A percentile compares a stretch with the other conserved stretches of the same genome.
Evolutionary conservation across 2,113 vertebrate genomes (phyloP).

Genomic region (Sardina pilchardus): DNA sequence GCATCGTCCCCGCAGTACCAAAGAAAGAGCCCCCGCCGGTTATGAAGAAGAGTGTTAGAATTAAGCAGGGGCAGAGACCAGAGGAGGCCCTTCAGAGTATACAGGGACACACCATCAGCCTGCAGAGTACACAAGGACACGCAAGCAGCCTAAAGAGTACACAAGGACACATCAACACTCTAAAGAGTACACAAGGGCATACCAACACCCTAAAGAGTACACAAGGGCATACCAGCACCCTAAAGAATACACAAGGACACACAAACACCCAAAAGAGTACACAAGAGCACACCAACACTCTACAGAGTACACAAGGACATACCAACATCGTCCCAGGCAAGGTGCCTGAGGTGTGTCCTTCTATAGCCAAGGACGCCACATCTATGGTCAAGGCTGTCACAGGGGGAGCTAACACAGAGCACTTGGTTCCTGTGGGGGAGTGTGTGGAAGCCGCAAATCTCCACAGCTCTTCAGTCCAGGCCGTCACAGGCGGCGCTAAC

Average conservation of each 20-base stretch:
- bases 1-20: slow-evolving; percentile 18
- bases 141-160: background rate
- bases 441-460: slow-evolving; percentile 25
- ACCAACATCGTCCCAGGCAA: too few relatives aligned
- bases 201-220: too few relatives aligned
- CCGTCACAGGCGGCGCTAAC: background rate
- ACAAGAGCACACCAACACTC: too few relatives aligned
- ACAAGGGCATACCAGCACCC: too few relatives aligned
- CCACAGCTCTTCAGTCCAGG: slow-evolving; percentile 55
- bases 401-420: background rate
- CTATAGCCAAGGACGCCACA: background rate
- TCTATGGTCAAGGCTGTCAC: background rate
- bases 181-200: background rate
- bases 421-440: background rate
- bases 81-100: background rate
- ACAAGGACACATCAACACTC: background rate
- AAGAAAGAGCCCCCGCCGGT: slow-evolving; percentile 62
- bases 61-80: slow-evolving; percentile 40
- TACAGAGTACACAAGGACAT: too few relatives aligned
- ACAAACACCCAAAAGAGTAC: too few relatives aligned
- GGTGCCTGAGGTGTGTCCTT: background rate
- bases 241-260: too few relatives aligned
- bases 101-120: background rate
- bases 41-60: slow-evolving; percentile 58
- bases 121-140: background rate